Percentiles rank a stretch among this genome's conserved stretches.
phyloP scores from a whole-genome alignment of 2,888 invertebrate species.

The Hipparchia semele region DNA sequence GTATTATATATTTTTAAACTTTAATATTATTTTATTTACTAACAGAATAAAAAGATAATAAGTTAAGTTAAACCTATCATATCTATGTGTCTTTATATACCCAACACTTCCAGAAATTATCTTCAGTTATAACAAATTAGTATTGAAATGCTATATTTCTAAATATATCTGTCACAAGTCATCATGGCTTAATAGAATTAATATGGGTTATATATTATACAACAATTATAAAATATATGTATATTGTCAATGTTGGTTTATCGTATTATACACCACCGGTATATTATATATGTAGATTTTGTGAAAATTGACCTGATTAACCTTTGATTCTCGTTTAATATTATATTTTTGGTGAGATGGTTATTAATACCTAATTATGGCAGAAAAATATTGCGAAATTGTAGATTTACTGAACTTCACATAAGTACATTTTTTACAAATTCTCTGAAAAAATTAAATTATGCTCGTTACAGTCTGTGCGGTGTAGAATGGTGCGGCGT shows the following conservation, averaged over 20 bases:
- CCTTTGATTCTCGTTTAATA: background rate
- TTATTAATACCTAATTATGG: constrained; percentile 12
- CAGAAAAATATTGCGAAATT: too few species aligned
- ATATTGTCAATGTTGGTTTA: constrained; percentile 18
- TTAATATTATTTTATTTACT: too few species aligned
- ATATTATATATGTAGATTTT: constrained; percentile 22
- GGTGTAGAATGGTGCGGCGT: too few species aligned
- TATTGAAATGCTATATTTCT: constrained; percentile 7
- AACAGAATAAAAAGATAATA: too few species aligned
- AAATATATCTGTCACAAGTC: constrained; percentile 41
- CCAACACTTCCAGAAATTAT: too few species aligned
- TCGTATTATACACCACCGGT: constrained; percentile 8
- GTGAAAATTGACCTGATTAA: constrained; percentile 1
- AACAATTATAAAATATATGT: constrained; percentile 26
- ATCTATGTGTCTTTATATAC: too few species aligned
- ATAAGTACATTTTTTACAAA: too few species aligned
- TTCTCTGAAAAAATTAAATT: too few species aligned
- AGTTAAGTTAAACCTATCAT: too few species aligned
- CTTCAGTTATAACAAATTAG: too few species aligned
- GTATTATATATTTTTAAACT: background rate
- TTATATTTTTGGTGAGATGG: constrained; percentile 22
- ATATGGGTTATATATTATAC: constrained; percentile 34
- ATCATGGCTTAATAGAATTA: constrained; percentile 76
- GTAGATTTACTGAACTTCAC: too few species aligned
- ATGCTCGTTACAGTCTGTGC: background rate